Conservation (phyloP, 2,888 invertebrate genomes). For the Actias luna region DNA sequence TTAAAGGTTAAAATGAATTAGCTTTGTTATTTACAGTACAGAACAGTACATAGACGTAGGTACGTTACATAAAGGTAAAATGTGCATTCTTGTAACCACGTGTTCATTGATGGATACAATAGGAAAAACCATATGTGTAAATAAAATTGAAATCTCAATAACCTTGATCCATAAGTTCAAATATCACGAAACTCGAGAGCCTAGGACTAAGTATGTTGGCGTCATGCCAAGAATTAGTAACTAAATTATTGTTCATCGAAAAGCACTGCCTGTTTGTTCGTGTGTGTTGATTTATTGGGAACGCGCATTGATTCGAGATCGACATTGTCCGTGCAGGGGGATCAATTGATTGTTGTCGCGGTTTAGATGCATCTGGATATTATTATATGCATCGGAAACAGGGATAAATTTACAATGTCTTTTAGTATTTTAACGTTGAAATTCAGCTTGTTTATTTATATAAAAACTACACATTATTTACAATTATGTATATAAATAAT, state of each 20-base stretch:
- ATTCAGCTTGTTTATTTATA: too few relatives aligned
- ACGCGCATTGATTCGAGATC: slow-evolving; percentile 3
- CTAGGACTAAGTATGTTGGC: slow-evolving; percentile 55
- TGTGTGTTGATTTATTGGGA: slow-evolving; percentile 32
- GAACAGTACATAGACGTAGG: neutral
- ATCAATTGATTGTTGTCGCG: slow-evolving; percentile 7
- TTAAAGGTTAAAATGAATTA: too few relatives aligned
- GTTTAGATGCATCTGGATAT: neutral
- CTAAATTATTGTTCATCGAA: slow-evolving; percentile 61
- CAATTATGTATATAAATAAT: too few relatives aligned
- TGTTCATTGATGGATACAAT: neutral
- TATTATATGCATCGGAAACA: neutral
- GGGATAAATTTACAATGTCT: neutral
- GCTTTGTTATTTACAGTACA: too few relatives aligned
- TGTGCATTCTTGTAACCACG: neutral
- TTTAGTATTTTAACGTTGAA: neutral
- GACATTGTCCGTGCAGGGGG: neutral
- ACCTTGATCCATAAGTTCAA: neutral
- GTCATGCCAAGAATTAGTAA: slow-evolving; percentile 62
- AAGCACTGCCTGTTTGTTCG: slow-evolving; percentile 29
- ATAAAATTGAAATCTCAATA: neutral
- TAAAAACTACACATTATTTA: too few relatives aligned
- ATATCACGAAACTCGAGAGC: slow-evolving; percentile 7
- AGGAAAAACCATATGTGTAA: neutral
- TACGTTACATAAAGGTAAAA: neutral